Base-by-base conservation (phyloP, 2,113 vertebrate genomes). In the Engystomops pustulosus region DNA sequence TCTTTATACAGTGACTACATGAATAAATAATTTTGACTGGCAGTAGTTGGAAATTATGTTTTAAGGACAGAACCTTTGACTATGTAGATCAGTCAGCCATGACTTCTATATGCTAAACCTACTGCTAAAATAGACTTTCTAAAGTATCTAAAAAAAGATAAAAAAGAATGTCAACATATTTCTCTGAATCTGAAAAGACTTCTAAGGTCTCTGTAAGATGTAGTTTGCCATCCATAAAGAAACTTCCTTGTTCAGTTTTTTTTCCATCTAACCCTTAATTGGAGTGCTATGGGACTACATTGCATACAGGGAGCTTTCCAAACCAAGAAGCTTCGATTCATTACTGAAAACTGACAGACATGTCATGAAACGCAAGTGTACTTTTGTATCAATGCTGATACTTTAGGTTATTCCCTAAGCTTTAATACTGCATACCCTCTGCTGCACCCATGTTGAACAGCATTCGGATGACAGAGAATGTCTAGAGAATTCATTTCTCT, bases 311-410 rank as follows among this genome's bases (percentile, higher is more conserved):
- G 34, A 81, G 20, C 79, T 81, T 53, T 80, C 20, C 27, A 34
- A 38, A 77, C 74, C 18, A 77, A 60, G 17, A 25, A 58, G 2
- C 20, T 58, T 41, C 75, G 25, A n/a, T 78, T 78, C 75, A 60
- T 78, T 78, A 78, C 51, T 23, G 75, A 41, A 41, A 47, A 32
- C 81, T 83, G 51, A 45, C 69, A 82, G 36, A 15, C 34, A 72
- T 83, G 69, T 62, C 49, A 60, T 74, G 12, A 15, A 74, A 83
- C 4, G 69, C 27, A 74, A 60, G 23, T 60, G 17, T 83, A 60
- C 62, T 69, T 38, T 53, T 70, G 53, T 60, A 60, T 78, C 11
- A 58, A 41, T 9, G 9, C 6, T 60, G 12, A 41, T 36, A 78
- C 75, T 60, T 78, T 78, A 25, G 30, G 51, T 69, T 53, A 53